phyloP scores from a whole-genome alignment of 35 echinoderm and acorn worm species.

The Chiridota heheva region DNA sequence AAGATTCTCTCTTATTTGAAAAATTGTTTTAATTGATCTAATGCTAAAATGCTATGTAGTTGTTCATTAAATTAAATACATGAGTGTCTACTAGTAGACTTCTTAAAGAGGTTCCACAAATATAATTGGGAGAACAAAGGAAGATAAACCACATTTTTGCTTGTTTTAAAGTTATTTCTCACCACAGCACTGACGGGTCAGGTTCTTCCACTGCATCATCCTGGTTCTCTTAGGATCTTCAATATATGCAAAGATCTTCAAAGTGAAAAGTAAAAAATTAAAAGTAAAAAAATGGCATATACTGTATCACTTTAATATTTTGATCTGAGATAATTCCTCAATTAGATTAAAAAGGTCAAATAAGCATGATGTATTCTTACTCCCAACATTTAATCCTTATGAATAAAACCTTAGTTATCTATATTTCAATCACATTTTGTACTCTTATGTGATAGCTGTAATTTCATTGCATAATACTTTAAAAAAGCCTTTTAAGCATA shows the following conservation, averaged over 20 bases:
- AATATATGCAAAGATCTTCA: conserved; percentile 80
- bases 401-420: neutral
- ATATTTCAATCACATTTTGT: neutral
- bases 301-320: neutral
- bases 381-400: neutral
- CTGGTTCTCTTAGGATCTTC: conserved; percentile 79
- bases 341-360: neutral
- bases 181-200: conserved; percentile 88
- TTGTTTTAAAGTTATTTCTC: too few relatives aligned
- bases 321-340: neutral
- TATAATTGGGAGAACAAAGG: neutral
- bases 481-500: too few relatives aligned
- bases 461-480: too few relatives aligned
- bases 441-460: neutral
- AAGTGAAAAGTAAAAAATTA: neutral
- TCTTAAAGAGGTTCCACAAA: neutral
- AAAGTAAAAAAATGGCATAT: neutral
- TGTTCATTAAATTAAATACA: too few relatives aligned
- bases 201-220: conserved; percentile 92
- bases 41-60: too few relatives aligned
- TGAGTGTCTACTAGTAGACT: neutral
- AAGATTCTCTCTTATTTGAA: too few relatives aligned
- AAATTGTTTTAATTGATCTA: too few relatives aligned
- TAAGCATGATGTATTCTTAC: neutral
- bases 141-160: neutral